Conservation (phyloP, 1,140 invertebrate species). For the Eupeodes corollae region DNA sequence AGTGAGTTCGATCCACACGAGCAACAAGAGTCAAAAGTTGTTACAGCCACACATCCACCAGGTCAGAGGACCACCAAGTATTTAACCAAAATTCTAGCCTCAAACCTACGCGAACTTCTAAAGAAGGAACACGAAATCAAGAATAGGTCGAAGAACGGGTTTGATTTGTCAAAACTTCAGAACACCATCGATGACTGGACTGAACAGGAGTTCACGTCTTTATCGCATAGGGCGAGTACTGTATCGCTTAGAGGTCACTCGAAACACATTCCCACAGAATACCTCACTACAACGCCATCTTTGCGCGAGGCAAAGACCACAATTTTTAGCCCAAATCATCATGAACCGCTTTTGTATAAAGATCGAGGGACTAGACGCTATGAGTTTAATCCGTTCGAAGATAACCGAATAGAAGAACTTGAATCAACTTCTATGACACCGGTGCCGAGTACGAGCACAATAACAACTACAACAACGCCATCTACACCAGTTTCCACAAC, state of each 20-base stretch:
- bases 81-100: slow-evolving; percentile 33
- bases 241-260: slow-evolving; percentile 46
- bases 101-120: slow-evolving; percentile 28
- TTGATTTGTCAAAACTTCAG: slow-evolving; percentile 60
- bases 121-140: slow-evolving; percentile 24
- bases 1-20: slow-evolving; percentile 28
- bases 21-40: slow-evolving; percentile 38
- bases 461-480: slow-evolving; percentile 7
- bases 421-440: slow-evolving; percentile 10
- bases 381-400: not conserved
- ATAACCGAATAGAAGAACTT: slow-evolving; percentile 12
- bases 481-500: slow-evolving; percentile 1
- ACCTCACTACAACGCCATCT: slow-evolving; percentile 51
- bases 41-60: slow-evolving; percentile 21
- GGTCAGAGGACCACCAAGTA: slow-evolving; percentile 20
- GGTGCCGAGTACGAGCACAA: slow-evolving; percentile 1
- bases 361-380: slow-evolving; percentile 13
- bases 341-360: too few relatives aligned
- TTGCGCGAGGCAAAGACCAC: slow-evolving; percentile 28
- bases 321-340: slow-evolving; percentile 5
- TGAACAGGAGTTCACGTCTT: slow-evolving; percentile 56
- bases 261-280: slow-evolving; percentile 66
- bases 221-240: slow-evolving; percentile 40
- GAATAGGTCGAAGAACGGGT: slow-evolving; percentile 31
- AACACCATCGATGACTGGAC: slow-evolving; percentile 78